These are phyloP conservation scores for Penaeus chinensis DNA, from an alignment of 1,140 invertebrate genomes.

Conservation along the genomic window DNA sequence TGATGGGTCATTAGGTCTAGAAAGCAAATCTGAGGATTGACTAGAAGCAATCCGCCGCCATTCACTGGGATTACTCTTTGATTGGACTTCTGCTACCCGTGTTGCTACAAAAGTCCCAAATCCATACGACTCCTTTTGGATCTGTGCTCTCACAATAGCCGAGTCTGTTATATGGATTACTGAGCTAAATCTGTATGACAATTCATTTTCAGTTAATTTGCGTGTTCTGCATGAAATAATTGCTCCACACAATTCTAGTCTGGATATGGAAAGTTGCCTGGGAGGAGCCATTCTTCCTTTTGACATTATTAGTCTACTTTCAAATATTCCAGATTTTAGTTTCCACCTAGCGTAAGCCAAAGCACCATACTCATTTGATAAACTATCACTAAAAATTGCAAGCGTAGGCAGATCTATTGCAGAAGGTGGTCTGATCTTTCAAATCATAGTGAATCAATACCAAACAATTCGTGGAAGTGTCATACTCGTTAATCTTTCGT, in stretches of 20 bases:
- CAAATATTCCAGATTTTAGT: constrained; percentile 7
- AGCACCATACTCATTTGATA: not conserved
- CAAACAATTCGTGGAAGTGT: no score
- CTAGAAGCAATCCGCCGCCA: no score
- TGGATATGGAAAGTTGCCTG: constrained; percentile 3
- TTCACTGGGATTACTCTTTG: not conserved
- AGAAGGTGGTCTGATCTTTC: no score
- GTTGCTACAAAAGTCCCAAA: constrained; percentile 30
- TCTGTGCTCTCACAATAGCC: constrained; percentile 17
- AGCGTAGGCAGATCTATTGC: no score
- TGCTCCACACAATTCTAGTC: constrained; percentile 25
- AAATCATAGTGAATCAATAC: no score
- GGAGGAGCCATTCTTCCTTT: constrained; percentile 31
- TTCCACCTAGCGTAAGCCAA: constrained; percentile 22
- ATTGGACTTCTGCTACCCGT: constrained; percentile 13
- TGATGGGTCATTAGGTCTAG: no score
- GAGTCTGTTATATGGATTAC: constrained; percentile 25
- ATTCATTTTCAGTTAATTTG: constrained; percentile 1
- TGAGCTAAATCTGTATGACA: not conserved
- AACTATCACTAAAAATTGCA: no score
- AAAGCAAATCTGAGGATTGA: no score
- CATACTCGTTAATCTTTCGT: no score
- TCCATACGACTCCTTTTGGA: constrained; percentile 13
- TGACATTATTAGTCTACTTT: not conserved
- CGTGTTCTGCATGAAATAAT: constrained; percentile 6